A percentile compares a stretch with the other conserved stretches of the same genome.
Conservation (phyloP, 2,113 vertebrate species). For the Elaphurus davidianus region DNA sequence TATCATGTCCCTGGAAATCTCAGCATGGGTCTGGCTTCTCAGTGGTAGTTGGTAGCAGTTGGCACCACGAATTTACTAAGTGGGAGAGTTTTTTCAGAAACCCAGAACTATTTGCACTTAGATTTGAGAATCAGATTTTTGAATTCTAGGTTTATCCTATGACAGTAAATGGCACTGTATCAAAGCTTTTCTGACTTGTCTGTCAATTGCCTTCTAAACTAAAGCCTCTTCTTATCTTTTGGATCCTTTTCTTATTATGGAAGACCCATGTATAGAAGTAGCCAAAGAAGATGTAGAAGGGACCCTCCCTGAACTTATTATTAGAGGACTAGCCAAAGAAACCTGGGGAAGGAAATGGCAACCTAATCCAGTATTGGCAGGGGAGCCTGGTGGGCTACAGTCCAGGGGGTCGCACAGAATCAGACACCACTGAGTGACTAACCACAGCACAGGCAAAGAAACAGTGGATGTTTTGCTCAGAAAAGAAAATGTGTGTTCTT, state of each 20-base stretch:
- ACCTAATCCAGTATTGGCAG: not conserved
- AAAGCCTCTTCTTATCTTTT: not conserved
- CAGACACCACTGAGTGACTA: not conserved
- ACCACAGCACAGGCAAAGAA: not conserved
- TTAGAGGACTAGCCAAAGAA: not conserved
- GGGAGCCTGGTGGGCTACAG: not conserved
- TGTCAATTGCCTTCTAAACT: not conserved
- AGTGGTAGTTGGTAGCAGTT: not conserved
- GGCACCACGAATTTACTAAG: not conserved
- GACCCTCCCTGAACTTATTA: not conserved
- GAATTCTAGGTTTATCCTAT: not conserved
- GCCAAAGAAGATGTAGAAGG: not conserved
- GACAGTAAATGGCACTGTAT: not conserved
- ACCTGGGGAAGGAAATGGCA: not conserved
- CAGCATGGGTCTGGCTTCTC: not conserved
- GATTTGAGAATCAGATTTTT: not conserved
- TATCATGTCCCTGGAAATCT: not conserved
- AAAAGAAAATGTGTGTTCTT: not conserved
- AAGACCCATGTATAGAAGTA: not conserved
- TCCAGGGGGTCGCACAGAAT: not conserved
- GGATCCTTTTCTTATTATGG: not conserved
- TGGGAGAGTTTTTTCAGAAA: not conserved
- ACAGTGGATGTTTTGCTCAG: not conserved
- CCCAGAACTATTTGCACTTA: not conserved
- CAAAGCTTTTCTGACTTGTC: not conserved